Conservation (phyloP, 92 coral and sea anemone genomes). For the Porites lobata region DNA sequence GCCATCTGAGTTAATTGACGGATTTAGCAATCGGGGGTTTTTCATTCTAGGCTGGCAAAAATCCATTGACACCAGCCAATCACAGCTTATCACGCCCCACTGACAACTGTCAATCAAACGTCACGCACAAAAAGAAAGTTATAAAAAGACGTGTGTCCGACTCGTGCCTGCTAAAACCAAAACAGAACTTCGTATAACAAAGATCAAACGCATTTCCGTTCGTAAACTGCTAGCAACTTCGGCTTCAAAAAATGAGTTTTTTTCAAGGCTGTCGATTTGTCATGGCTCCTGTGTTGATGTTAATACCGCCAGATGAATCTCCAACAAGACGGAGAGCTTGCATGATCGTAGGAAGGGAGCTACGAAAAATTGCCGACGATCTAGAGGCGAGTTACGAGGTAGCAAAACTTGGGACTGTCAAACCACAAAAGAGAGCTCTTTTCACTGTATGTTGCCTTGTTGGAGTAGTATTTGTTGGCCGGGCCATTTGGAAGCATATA, state of each 20-base stretch:
- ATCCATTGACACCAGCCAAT: slow-evolving; percentile 21
- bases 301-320: slow-evolving; percentile 21
- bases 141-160: slow-evolving; percentile 34
- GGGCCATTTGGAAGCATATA: slow-evolving; percentile 34
- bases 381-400: slow-evolving; percentile 21
- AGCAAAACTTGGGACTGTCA: background rate
- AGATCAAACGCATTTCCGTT: background rate
- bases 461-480: slow-evolving; percentile 27
- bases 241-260: background rate
- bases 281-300: slow-evolving; percentile 27
- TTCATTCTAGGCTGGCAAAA: slow-evolving; percentile 3
- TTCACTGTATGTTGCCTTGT: slow-evolving; percentile 14
- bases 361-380: slow-evolving; percentile 21
- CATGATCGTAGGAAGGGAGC: slow-evolving; percentile 32
- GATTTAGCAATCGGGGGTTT: slow-evolving; percentile 24
- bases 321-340: slow-evolving; percentile 44
- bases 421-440: slow-evolving; percentile 19
- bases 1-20: slow-evolving; percentile 30
- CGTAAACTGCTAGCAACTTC: background rate
- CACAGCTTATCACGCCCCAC: background rate
- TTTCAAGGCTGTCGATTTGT: background rate
- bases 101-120: slow-evolving; percentile 32
- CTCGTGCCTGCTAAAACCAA: slow-evolving; percentile 29
- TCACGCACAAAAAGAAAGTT: background rate
- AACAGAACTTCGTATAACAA: background rate